These are phyloP conservation scores for Cyclopterus lumpus DNA, from an alignment of 2,797 vertebrate species.

Conservation along the genomic window DNA sequence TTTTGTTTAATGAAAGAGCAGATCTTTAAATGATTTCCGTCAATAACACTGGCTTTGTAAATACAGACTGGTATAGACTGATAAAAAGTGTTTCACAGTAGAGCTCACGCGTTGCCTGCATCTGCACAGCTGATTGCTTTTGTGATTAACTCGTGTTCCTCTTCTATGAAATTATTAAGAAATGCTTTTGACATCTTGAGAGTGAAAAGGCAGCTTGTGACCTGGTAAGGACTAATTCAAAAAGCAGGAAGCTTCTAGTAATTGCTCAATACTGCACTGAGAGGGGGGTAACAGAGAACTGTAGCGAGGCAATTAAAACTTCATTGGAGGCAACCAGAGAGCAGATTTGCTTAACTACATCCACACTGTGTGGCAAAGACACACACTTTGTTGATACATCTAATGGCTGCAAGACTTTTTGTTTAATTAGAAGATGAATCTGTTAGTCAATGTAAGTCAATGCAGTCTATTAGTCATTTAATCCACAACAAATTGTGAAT, in stretches of 20 bases:
- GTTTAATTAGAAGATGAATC: not conserved
- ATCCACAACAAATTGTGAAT: not conserved
- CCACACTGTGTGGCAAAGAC: constrained; percentile 27
- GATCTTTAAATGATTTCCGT: constrained; percentile 40
- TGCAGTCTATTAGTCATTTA: not conserved
- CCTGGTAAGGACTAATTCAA: constrained; percentile 57
- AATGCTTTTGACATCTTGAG: constrained; percentile 57
- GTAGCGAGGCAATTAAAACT: constrained; percentile 64
- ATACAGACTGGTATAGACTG: not conserved
- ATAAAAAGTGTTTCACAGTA: constrained; percentile 1
- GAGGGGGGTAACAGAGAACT: constrained; percentile 42
- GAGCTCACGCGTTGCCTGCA: constrained; percentile 14
- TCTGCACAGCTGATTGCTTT: constrained; percentile 44
- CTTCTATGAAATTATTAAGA: constrained; percentile 52
- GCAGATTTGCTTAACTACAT: constrained; percentile 49
- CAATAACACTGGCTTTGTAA: constrained; percentile 21
- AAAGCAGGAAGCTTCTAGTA: constrained; percentile 55
- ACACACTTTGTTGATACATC: constrained; percentile 17
- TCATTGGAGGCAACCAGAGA: constrained; percentile 38
- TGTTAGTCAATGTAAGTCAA: not conserved
- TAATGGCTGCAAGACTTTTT: not conserved
- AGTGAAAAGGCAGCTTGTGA: constrained; percentile 59
- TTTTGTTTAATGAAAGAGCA: too few species aligned
- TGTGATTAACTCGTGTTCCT: constrained; percentile 48
- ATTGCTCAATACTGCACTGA: constrained; percentile 50